Evolutionary conservation across 2,797 vertebrate genomes (phyloP).

Genomic region (Cryptoprocta ferox): DNA sequence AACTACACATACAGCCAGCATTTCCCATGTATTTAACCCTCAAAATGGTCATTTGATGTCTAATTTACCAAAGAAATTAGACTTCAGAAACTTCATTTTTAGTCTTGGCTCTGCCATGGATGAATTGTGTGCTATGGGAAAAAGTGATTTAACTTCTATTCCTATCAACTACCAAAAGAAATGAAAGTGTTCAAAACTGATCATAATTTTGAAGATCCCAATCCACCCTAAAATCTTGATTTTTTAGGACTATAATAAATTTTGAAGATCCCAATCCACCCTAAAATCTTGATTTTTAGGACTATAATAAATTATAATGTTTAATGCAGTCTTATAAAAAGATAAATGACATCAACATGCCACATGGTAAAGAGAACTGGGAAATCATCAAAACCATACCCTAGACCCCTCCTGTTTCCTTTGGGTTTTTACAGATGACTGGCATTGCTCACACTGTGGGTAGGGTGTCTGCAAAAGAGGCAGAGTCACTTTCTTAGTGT

Average conservation of each 20-base stretch:
- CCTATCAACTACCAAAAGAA: neutral
- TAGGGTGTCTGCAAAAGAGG: accelerated
- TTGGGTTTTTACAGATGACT: neutral
- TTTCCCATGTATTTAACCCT: neutral
- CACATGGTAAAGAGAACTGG: neutral
- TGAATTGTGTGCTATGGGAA: neutral
- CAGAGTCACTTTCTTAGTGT: neutral
- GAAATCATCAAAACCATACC: neutral
- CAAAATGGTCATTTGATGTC: neutral
- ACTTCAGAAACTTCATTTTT: neutral
- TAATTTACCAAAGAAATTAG: neutral
- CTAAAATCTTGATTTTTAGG: neutral
- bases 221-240: neutral
- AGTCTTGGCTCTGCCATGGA: neutral
- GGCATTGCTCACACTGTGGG: neutral
- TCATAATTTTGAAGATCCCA: neutral
- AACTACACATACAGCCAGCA: neutral
- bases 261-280: neutral
- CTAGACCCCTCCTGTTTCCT: neutral
- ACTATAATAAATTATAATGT: neutral
- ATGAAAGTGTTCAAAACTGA: neutral
- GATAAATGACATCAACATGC: neutral
- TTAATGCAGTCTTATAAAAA: neutral
- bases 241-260: neutral
- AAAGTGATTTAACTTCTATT: neutral